Base-by-base conservation (phyloP, 2,113 vertebrate species). In the Pygoscelis adeliae region DNA sequence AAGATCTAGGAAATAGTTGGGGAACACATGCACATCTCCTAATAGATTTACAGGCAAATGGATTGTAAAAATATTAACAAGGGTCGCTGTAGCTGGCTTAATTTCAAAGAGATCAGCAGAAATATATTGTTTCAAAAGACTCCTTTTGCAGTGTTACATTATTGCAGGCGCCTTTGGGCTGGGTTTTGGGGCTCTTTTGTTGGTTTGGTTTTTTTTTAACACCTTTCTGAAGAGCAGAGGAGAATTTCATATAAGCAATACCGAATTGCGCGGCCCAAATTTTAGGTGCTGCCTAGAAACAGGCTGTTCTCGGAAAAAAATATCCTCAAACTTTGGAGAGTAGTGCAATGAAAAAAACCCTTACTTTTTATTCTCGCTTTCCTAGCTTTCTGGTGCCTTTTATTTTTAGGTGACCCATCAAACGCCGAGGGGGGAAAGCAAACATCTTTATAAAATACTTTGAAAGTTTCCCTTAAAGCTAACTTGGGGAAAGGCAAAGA, bases 31-130 rank as follows among this genome's bases (percentile, higher is more conserved):
- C 95, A 83, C 55, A 58, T 84, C 80, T 76, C 70, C 91, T 91
- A 78, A 76, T 97, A 95, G 87, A 92, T 96, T 93, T 96, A 83
- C 80, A 95, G 81, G 91, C 72, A 91, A 96, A 83, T 91, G 89
- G 90, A 89, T 93, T 96, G 89, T 94, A 97, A 97, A 97, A 98
- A 97, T 98, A 96, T 92, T 95, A 98, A 89, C 83, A 63, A 91
- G 92, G 88, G 89, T 97, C 36, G 36, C 94, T 74, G 90, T 93
- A 59, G 77, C 96, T 98, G 98, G 96, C 93, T 96, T 91, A 69
- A 80, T 97, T 98, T 97, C 94, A 96, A 97, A 80, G 73, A 95
- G 88, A 96, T 94, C 97, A 96, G 76, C 72, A 73, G 84, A 87
- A 96, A 96, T 96, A 94, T 26, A 81, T 94, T 97, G 93, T 96